Conservation (phyloP, 1,140 invertebrate species). For the Hypothenemus hampei region DNA sequence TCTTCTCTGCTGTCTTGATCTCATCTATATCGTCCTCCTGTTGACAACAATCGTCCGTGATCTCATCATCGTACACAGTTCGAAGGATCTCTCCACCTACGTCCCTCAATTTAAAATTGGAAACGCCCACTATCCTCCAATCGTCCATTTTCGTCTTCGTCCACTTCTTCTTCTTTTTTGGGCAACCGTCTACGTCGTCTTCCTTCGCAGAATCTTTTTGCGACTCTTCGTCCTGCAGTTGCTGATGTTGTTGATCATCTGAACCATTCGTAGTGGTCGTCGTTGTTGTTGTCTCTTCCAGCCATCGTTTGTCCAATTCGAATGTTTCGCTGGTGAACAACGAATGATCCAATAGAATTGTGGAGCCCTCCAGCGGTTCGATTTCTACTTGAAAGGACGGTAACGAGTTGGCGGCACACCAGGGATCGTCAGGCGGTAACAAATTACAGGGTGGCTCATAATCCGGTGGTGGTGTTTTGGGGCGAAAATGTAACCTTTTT, state of each 20-base stretch:
- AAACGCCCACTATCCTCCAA: constrained; percentile 40
- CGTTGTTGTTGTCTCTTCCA: constrained; percentile 39
- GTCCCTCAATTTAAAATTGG: constrained; percentile 41
- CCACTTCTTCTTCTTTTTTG: too few relatives aligned
- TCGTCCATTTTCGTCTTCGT: background rate
- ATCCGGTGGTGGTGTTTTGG: constrained; percentile 60
- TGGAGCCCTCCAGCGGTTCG: constrained; percentile 37
- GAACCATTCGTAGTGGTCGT: constrained; percentile 1
- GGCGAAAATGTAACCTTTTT: constrained; percentile 74
- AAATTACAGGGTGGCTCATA: constrained; percentile 37
- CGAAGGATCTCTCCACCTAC: constrained; percentile 25
- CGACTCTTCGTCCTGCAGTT: background rate
- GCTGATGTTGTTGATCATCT: constrained; percentile 6
- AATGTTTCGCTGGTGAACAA: constrained; percentile 49
- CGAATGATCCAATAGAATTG: constrained; percentile 40
- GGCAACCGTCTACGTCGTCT: too few relatives aligned
- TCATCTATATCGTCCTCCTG: constrained; percentile 8
- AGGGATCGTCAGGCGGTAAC: constrained; percentile 35
- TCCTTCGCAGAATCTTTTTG: too few relatives aligned
- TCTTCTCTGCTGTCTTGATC: too few relatives aligned
- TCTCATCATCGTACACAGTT: background rate
- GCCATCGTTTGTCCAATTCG: constrained; percentile 43
- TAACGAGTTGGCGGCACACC: constrained; percentile 40
- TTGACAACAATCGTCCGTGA: constrained; percentile 27
- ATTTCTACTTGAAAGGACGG: constrained; percentile 55